Base-by-base conservation (phyloP, 2,113 vertebrate species). In the Vanacampus margaritifer region DNA sequence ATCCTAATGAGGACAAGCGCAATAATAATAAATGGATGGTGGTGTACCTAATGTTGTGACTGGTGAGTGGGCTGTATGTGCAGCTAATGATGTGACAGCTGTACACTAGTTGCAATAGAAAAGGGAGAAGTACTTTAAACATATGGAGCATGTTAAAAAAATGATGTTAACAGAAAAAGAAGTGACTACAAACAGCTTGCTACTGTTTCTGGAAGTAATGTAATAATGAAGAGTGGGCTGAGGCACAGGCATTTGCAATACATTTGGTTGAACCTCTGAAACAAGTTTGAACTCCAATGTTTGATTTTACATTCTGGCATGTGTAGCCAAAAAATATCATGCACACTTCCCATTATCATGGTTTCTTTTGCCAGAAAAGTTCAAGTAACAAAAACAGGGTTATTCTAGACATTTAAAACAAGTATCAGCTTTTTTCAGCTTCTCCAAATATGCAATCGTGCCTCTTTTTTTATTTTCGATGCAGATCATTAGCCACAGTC, bases 401-500 rank as follows among this genome's bases (percentile, higher is more conserved):
- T 36, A 37, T 19, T 23, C 3, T 11, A 17, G 24, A n/a, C 41
- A 13, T 13, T 17, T 7, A 37, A 45, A 39, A 32, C 35, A 66
- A 45, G 46, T 64, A 46, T 64, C 41, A 23, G 13, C 12, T 19
- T 41, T 10, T 60, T 37, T 28, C 64, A 53, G 41, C 65, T 58
- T 50, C 13, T 75, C 59, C 46, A 35, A 74, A 61, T 53, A 66
- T 28, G 32, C 35, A 1, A 19, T 64, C 23, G 8, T 48, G 41
- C 2, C 17, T 65, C 23, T 35, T 37, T 35, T n/a, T 71, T 53
- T 54, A 56, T 63, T 50, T 51, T 46, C 58, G 62, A 78, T 65
- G 64, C 35, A 68, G 67, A 41, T 78, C 78, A 79, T 81, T 81
- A 75, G 73, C 46, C 58, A 12, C 60, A 57, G 64, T 58, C 48